Percentiles rank a stretch among this genome's conserved stretches.
Evolutionary conservation across 35 echinoderm and acorn worm species (phyloP).

Genomic region (Strongylocentrotus purpuratus): DNA sequence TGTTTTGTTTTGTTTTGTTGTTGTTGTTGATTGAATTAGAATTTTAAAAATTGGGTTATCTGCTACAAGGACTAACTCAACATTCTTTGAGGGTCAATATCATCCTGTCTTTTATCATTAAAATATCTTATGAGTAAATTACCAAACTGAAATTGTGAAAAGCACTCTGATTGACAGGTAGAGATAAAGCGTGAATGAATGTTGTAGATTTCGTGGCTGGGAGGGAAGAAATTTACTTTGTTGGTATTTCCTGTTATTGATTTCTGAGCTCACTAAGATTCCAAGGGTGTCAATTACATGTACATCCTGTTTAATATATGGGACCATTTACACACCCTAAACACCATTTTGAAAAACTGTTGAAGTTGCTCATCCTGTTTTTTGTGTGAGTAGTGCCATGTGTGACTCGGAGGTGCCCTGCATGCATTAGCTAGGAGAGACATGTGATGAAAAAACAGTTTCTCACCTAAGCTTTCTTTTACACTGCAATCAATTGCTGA

Average conservation of each 20-base stretch:
- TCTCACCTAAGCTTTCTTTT: too few species aligned
- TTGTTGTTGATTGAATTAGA: too few species aligned
- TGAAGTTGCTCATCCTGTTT: too few species aligned
- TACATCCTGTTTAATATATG: not conserved
- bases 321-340: too few species aligned
- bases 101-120: not conserved
- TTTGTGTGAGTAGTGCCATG: too few species aligned
- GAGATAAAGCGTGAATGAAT: not conserved
- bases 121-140: not conserved
- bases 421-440: too few species aligned
- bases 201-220: not conserved
- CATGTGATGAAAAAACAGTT: too few species aligned
- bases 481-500: too few species aligned
- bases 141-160: not conserved
- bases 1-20: too few species aligned
- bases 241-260: not conserved
- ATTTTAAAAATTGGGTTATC: too few species aligned
- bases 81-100: not conserved
- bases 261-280: not conserved
- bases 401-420: too few species aligned
- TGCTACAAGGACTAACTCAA: not conserved
- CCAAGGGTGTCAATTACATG: not conserved
- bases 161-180: not conserved
- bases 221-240: not conserved
- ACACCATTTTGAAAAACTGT: too few species aligned